These are phyloP conservation scores for Aromia moschata DNA, from an alignment of 2,888 invertebrate species.

Conservation along the genomic window DNA sequence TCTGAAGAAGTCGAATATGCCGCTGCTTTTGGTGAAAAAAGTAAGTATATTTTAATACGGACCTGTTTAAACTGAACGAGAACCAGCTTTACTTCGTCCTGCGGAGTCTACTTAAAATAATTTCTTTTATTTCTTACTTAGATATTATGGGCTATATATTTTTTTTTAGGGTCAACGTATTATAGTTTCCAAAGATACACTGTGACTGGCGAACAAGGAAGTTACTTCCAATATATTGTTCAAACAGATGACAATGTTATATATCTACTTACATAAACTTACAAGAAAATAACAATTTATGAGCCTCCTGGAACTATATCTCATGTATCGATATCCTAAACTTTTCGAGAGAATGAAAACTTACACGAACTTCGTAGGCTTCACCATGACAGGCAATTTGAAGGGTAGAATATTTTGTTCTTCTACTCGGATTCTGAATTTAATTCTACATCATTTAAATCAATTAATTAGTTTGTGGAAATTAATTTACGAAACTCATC, in stretches of 20 bases:
- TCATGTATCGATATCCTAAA: constrained; percentile 17
- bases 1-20: too few species aligned
- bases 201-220: too few species aligned
- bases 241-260: background rate
- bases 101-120: too few species aligned
- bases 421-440: background rate
- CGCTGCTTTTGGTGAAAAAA: too few species aligned
- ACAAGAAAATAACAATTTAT: constrained; percentile 8
- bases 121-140: too few species aligned
- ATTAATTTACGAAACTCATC: background rate
- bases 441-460: background rate
- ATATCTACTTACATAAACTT: constrained; percentile 5
- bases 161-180: too few species aligned
- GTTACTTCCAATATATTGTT: too few species aligned
- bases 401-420: constrained; percentile 6
- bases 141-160: too few species aligned
- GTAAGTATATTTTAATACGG: too few species aligned
- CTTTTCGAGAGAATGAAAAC: constrained; percentile 7
- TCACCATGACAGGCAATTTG: constrained; percentile 4
- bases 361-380: constrained; percentile 10
- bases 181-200: too few species aligned
- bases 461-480: background rate
- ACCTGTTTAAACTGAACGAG: too few species aligned
- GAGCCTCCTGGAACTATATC: constrained; percentile 11
- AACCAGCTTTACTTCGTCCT: too few species aligned